phyloP scores from a whole-genome alignment of 1,140 invertebrate species.

The Prorops nasuta region DNA sequence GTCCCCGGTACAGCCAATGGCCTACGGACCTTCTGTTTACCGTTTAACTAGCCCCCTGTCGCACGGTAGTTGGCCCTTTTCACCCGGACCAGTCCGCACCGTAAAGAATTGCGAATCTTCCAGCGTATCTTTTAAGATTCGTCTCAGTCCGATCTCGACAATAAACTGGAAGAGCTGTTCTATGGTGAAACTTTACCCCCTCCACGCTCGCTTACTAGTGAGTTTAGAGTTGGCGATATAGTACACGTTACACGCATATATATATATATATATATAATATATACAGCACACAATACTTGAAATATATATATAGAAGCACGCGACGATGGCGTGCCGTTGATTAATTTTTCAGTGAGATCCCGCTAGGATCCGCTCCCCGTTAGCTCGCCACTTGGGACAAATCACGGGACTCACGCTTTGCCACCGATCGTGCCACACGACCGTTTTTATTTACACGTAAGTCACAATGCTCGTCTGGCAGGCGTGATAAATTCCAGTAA shows the following conservation, averaged over 20 bases:
- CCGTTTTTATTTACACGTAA: conserved; percentile 32
- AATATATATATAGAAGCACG: too few species aligned
- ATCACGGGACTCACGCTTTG: conserved; percentile 7
- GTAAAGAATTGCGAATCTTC: conserved; percentile 37
- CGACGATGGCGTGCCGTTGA: not conserved
- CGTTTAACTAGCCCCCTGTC: conserved; percentile 26
- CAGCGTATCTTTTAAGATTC: too few species aligned
- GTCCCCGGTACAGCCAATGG: conserved; percentile 9
- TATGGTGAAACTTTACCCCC: too few species aligned
- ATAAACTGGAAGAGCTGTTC: too few species aligned
- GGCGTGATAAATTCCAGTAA: conserved; percentile 47
- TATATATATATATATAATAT: too few species aligned
- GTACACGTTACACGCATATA: too few species aligned
- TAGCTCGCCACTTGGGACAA: too few species aligned
- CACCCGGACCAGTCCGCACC: conserved; percentile 10
- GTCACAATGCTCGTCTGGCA: conserved; percentile 32
- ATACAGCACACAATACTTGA: too few species aligned
- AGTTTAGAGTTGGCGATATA: too few species aligned
- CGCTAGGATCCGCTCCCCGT: too few species aligned
- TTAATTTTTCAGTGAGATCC: conserved; percentile 20
- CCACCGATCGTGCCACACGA: conserved; percentile 17
- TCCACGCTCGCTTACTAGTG: too few species aligned
- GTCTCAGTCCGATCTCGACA: too few species aligned
- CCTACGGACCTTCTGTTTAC: conserved; percentile 12
- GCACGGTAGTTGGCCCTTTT: conserved; percentile 31